Evolutionary conservation across 2,797 vertebrate species (phyloP), one percentile per base, ranked within the genome.

Genomic region (Eulemur coronatus): DNA sequence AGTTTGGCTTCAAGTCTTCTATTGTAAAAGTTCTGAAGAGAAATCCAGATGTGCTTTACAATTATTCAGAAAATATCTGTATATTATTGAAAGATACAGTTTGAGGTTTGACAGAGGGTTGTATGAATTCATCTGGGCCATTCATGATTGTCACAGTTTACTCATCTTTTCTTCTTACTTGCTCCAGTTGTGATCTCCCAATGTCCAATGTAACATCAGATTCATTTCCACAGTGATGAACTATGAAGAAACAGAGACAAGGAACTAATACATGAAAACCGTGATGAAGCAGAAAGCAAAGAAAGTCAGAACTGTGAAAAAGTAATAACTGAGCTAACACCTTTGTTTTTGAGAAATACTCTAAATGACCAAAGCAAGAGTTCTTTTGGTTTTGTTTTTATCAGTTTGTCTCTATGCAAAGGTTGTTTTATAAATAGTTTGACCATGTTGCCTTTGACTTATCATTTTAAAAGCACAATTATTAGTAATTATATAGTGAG

Each of bases 51-150:
- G 3, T 80, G 15, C 65, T 70, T 93, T 85, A 18, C 33, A 61
- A 65, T 35, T 52, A 69, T 52, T 89, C 15, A 88, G 70, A 88
- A 94, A 88, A 85, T 55, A 79, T n/a, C 12, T 67, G 11, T 46
- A 33, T 70, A 33, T 85, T 80, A 63, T 13, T 13, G 4, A 22
- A 91, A 93, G 65, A 41, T 0, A 4, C 10, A 14, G 2, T 35
- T 46, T 46, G 69, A 69, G 81, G 46, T 38, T 65, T 33, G 17
- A 28, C 35, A 52, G 59, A 89, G 3, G n/a, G 33, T 59, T 6
- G 13, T 41, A 72, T 84, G 43, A 88, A 48, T n/a, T 78, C 52
- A 41, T 35, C 28, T 59, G 61, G 41, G 7, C 4, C 41, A 52
- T 65, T 67, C 69, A 41, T 70, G 33, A 43, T n/a, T 38, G 46